Conservation (phyloP, 2,113 vertebrate genomes). For the Xiphophorus maculatus region DNA sequence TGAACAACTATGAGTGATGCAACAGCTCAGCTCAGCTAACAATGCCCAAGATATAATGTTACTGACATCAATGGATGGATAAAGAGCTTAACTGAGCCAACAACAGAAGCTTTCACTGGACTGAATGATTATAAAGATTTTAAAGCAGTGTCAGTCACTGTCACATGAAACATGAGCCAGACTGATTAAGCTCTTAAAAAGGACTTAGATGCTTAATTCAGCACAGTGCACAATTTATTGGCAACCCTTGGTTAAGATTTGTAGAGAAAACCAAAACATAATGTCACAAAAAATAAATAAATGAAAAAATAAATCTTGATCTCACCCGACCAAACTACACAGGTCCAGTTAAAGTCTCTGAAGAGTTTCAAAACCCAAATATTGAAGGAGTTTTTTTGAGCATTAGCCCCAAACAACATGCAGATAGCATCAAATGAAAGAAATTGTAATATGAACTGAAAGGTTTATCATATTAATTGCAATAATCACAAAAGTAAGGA, state of each 20-base stretch:
- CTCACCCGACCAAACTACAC: too few relatives aligned
- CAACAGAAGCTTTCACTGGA: slow-evolving; percentile 65
- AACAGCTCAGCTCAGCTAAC: slow-evolving; percentile 70
- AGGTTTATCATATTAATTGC: too few relatives aligned
- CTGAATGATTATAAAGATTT: slow-evolving; percentile 68
- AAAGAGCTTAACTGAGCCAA: slow-evolving; percentile 66
- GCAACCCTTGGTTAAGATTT: too few relatives aligned
- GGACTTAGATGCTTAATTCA: background rate
- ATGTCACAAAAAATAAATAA: background rate
- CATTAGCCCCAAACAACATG: too few relatives aligned
- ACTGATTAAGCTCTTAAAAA: background rate
- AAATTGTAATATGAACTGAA: too few relatives aligned
- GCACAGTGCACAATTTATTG: too few relatives aligned
- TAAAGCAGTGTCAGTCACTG: slow-evolving; percentile 72
- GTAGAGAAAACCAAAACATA: too few relatives aligned
- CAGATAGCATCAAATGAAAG: too few relatives aligned
- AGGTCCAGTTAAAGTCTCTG: too few relatives aligned
- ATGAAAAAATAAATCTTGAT: background rate
- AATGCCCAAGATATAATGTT: slow-evolving; percentile 75
- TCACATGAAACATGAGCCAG: slow-evolving; percentile 36
- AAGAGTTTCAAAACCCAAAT: too few relatives aligned
- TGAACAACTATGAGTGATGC: slow-evolving; percentile 49
- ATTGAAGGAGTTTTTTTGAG: too few relatives aligned
- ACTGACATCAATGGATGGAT: slow-evolving; percentile 74
- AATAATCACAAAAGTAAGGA: too few relatives aligned